Base-by-base conservation (phyloP, 1,140 invertebrate genomes). In the Scaptomyza pallida region DNA sequence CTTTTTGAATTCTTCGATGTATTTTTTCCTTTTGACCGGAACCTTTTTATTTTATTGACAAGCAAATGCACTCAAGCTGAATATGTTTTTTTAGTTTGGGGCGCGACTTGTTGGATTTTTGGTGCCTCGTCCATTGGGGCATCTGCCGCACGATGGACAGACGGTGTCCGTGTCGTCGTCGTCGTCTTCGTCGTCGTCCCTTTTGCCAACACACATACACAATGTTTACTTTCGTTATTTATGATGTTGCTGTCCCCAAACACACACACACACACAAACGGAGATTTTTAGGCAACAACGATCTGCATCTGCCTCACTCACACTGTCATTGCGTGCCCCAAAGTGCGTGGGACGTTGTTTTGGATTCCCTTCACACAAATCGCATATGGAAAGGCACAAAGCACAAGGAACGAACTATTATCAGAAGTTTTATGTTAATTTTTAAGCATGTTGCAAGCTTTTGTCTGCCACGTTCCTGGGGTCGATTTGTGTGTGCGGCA, bases 341-440 rank as follows among this genome's bases (percentile, higher is more conserved):
- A 50, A 37, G 50, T 72, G 69, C 69, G 61, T 57, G 63, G 67
- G 60, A 70, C 44, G 50, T 41, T 59, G 48, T 12, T 47, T 19
- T 48, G 44, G 44, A 47, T 40, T n/a, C n/a, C n/a, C 33, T 35
- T 35, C 62, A 62, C 71, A 82, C 76, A 80, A 68, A 78, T 78
- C 76, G 76, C 41, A 78, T 68, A 65, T 8, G 9, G 26, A 8
- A 8, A 30, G 19, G 4, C 2, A 21, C 2, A 21, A 4, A 21
- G 19, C 2, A 4, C 2, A 4, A 21, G 77, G 82, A 86, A 35
- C 33, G 3, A 30, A 86, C 81, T 88, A 88, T 88, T 88, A 89
- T 88, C 83, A 88, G 52, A 88, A 88, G 78, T 88, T 88, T 88
- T 88, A 88, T 88, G 82, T 88, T 82, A 88, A 88, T 89, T 88